Conservation (phyloP, 1,140 invertebrate genomes). For the Frieseomelitta varia region DNA sequence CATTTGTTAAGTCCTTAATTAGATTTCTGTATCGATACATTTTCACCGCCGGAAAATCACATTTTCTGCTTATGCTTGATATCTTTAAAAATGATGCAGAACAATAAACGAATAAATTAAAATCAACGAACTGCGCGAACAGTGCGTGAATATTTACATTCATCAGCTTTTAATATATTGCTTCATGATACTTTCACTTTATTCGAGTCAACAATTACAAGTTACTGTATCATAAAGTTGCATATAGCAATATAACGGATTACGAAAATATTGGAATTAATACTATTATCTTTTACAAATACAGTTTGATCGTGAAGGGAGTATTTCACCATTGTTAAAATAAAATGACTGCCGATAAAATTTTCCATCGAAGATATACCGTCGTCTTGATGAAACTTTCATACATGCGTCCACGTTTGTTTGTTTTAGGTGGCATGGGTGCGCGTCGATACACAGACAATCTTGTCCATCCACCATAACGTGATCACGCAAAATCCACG, state of each 20-base stretch:
- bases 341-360: no score
- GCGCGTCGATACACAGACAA: conserved; percentile 94
- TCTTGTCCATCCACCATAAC: conserved; percentile 93
- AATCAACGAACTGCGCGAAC: neutral
- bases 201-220: neutral
- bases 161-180: neutral
- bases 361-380: neutral
- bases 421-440: conserved; percentile 92
- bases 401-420: neutral
- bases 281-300: no score
- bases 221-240: neutral
- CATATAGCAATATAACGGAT: neutral
- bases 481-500: conserved; percentile 94
- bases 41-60: neutral
- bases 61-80: no score
- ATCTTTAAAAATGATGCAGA: neutral
- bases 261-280: no score
- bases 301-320: no score
- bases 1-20: neutral
- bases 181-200: neutral
- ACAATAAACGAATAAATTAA: neutral
- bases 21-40: neutral
- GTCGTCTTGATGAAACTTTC: neutral
- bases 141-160: neutral
- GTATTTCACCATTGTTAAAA: no score